Base-by-base conservation (phyloP, 1,140 invertebrate genomes). In the Drosophila sucinea region DNA sequence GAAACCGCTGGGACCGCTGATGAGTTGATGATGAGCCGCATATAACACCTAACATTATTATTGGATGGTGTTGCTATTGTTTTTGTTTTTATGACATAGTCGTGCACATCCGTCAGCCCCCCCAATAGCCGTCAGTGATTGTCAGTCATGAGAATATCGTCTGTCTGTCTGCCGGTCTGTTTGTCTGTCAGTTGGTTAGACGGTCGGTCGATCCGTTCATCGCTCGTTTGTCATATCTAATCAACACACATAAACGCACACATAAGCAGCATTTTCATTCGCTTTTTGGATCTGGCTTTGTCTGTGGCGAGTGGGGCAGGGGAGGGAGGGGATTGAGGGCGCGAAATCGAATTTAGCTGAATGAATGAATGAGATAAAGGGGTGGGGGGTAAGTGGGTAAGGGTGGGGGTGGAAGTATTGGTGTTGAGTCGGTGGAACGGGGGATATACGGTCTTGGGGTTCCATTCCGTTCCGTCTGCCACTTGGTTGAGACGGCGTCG, bases 191-290 rank as follows among this genome's bases (percentile, higher is more conserved):
- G 70, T 70, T 62, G 57, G 54, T 54, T 40, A 38, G 35, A 3
- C 35, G 10, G 10, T 38, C 11, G 35, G 35, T 38, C 35, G 35
- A 8, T 51, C 23, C n/a, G 17, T 4, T 33, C 44, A 33, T 61
- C 44, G 27, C 35, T 47, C 40, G 57, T 82, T 47, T 40, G 57
- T 82, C 71, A 82, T 86, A 86, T 86, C 82, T 87, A 85, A 85
- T 85, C 81, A 81, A 67, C 61, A 65, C 80, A 74, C 44, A 27
- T 23, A 27, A 6, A 51, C 44, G 27, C 23, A 51, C 44, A 47
- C 44, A 47, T 23, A 47, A 27, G 1, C 25, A 51, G 8, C 44
- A 51, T 51, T 51, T 23, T 51, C 44, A 27, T 51, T 27, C 44
- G n/a, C 4, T 17, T 51, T 51, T 8, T 23, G 23, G 25, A 17